Percentiles rank a stretch among this genome's conserved stretches.
These are phyloP conservation scores for Busseola fusca DNA, from an alignment of 2,888 invertebrate species.

Conservation along the genomic window DNA sequence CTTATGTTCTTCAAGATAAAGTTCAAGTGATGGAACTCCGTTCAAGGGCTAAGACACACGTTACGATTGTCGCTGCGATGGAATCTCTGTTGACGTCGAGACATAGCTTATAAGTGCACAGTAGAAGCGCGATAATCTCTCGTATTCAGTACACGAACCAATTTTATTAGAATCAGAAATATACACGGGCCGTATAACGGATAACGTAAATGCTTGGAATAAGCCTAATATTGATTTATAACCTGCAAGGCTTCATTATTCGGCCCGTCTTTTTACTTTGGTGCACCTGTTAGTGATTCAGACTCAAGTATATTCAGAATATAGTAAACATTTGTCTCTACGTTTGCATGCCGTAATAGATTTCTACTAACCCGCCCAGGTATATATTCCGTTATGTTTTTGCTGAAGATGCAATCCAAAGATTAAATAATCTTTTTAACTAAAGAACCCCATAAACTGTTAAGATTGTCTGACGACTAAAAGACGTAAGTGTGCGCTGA, in stretches of 20 bases:
- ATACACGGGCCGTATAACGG: background rate
- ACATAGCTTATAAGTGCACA: background rate
- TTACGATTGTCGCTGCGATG: slow-evolving; percentile 3
- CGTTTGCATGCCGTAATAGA: background rate
- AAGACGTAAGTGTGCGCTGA: slow-evolving; percentile 39
- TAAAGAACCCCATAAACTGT: background rate
- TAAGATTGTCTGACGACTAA: slow-evolving; percentile 13
- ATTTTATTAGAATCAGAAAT: slow-evolving; percentile 23
- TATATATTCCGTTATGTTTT: background rate
- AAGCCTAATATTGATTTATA: slow-evolving; percentile 7
- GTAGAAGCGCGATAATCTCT: background rate
- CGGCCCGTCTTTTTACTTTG: background rate
- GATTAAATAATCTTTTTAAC: background rate
- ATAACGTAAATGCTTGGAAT: slow-evolving; percentile 7
- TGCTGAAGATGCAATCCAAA: background rate
- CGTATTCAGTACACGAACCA: slow-evolving; percentile 18
- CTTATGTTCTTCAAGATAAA: slow-evolving; percentile 27
- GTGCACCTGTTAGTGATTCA: background rate
- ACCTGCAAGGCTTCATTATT: background rate
- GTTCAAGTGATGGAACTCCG: slow-evolving; percentile 20
- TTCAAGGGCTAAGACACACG: slow-evolving; percentile 25
- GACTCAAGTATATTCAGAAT: background rate
- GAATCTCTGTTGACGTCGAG: background rate
- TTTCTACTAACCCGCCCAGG: background rate
- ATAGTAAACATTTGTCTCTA: background rate